Conservation (phyloP, 2,888 invertebrate species). For the Hanleya hanleyi region DNA sequence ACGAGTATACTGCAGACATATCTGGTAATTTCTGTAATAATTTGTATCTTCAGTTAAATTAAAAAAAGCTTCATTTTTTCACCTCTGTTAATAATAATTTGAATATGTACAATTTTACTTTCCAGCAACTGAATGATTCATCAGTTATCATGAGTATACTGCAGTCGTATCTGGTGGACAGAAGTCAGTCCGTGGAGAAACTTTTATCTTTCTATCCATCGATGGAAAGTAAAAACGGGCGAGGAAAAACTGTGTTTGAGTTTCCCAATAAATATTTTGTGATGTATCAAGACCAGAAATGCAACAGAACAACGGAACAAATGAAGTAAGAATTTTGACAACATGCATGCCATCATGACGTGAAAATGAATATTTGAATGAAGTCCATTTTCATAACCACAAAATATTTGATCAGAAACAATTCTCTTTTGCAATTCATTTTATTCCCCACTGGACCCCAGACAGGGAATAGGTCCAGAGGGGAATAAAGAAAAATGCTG, state of each 20-base stretch:
- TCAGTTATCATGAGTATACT: slow-evolving; percentile 93
- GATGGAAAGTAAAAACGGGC: slow-evolving; percentile 50
- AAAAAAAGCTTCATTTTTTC: no score
- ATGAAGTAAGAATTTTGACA: slow-evolving; percentile 51
- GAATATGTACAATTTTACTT: no score
- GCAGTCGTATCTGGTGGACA: slow-evolving; percentile 81
- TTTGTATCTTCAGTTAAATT: no score
- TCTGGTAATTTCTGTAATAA: no score
- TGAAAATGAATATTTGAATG: neutral
- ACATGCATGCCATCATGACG: neutral
- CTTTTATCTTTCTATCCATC: slow-evolving; percentile 66
- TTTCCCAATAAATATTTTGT: slow-evolving; percentile 70
- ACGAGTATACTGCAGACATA: no score
- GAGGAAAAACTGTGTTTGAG: slow-evolving; percentile 66
- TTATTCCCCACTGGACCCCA: no score
- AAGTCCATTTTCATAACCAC: neutral
- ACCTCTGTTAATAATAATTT: no score
- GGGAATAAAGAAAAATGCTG: no score
- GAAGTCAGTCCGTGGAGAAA: slow-evolving; percentile 78
- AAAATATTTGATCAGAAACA: neutral
- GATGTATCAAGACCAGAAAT: slow-evolving; percentile 60
- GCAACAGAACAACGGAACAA: slow-evolving; percentile 41
- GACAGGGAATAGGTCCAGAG: no score
- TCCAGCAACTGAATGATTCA: slow-evolving; percentile 92
- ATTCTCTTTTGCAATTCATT: neutral